Evolutionary conservation across 1,140 invertebrate species (phyloP).

Genomic region (Pectinophora gossypiella): DNA sequence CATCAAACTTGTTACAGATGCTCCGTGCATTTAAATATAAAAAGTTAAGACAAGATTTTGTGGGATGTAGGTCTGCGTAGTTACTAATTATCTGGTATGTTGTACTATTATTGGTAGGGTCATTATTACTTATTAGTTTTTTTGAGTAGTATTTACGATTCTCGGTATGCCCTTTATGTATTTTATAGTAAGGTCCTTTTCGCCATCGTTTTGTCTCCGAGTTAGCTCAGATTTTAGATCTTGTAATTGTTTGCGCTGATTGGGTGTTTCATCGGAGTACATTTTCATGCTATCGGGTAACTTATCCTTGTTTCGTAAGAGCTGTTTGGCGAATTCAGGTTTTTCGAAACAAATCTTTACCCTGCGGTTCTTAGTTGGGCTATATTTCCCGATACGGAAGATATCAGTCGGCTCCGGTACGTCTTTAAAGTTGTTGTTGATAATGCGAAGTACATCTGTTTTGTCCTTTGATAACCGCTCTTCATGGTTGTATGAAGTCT

Average conservation of each 20-base stretch:
- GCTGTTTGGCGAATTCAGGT: background rate
- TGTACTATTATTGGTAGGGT: background rate
- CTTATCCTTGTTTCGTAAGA: background rate
- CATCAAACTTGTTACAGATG: too few relatives aligned
- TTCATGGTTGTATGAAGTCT: background rate
- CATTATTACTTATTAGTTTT: background rate
- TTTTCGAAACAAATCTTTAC: conserved; percentile 6
- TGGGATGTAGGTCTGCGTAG: background rate
- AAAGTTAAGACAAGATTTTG: background rate
- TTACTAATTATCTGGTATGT: conserved; percentile 1
- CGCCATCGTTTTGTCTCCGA: background rate
- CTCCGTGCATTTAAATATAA: conserved; percentile 9
- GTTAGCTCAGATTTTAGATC: conserved; percentile 1
- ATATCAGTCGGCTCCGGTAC: background rate
- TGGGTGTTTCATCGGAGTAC: conserved; percentile 1
- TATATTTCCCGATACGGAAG: background rate
- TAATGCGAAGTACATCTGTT: background rate
- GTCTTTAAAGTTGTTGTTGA: background rate
- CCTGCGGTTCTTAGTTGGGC: background rate
- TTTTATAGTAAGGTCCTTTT: conserved; percentile 5
- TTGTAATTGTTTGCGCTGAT: background rate
- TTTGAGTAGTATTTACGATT: conserved; percentile 1
- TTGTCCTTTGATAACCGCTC: background rate
- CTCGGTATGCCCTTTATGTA: conserved; percentile 11
- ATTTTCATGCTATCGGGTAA: background rate